A percentile compares a stretch with the other conserved stretches of the same genome.
Evolutionary conservation across 2,888 invertebrate genomes (phyloP).

Genomic region (Platycheirus albimanus): DNA sequence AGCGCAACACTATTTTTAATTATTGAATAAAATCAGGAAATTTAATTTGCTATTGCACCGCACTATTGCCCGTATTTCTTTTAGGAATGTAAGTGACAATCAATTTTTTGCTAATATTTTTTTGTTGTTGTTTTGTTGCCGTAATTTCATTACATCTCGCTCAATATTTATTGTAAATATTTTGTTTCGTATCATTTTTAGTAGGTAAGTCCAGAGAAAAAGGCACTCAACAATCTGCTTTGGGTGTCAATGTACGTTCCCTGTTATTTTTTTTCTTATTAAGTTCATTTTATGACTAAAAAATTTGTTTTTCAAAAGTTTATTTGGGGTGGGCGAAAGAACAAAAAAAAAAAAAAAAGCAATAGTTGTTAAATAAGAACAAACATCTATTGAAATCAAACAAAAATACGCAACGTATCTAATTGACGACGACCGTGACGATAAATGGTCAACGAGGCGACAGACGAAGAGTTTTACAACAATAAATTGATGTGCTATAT

Average conservation of each 20-base stretch:
- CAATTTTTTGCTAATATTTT: slow-evolving; percentile 27
- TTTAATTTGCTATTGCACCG: slow-evolving; percentile 52
- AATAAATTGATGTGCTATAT: slow-evolving; percentile 63
- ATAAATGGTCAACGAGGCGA: slow-evolving; percentile 27
- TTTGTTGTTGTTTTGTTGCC: slow-evolving; percentile 7
- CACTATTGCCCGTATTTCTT: slow-evolving; percentile 41
- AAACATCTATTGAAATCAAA: slow-evolving; percentile 60
- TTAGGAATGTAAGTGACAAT: slow-evolving; percentile 68
- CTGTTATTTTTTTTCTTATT: too few species aligned
- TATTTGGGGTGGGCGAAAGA: too few species aligned
- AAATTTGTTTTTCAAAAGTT: too few species aligned
- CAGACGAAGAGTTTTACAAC: slow-evolving; percentile 48
- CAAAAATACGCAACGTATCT: slow-evolving; percentile 60
- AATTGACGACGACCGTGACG: slow-evolving; percentile 28
- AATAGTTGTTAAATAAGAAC: slow-evolving; percentile 23
- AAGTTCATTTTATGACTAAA: too few species aligned
- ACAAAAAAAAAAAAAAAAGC: slow-evolving; percentile 17
- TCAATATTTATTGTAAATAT: background rate
- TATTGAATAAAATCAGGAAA: slow-evolving; percentile 35
- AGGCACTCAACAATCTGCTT: too few species aligned
- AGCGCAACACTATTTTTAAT: slow-evolving; percentile 26
- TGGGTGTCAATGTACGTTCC: too few species aligned
- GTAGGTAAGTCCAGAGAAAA: slow-evolving; percentile 20
- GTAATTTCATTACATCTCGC: too few species aligned
- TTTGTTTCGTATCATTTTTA: slow-evolving; percentile 48